Evolutionary conservation across 2,797 vertebrate genomes (phyloP), one percentile per base, ranked within the genome.

Genomic region (Eulemur coronatus): DNA sequence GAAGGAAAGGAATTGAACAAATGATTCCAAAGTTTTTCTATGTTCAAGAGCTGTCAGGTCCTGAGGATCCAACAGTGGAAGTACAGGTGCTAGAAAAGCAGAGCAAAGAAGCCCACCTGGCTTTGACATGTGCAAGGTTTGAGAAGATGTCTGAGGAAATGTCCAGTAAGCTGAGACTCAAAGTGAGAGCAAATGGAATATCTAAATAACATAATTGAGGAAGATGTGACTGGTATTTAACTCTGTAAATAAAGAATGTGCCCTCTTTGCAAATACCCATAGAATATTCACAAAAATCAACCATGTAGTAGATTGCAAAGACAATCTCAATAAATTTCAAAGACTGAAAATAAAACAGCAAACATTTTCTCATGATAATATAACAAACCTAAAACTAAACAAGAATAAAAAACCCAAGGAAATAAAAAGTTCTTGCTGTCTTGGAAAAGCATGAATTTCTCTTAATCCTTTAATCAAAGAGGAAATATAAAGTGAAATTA

Each of bases 301-400:
- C 35, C 69, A 43, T 63, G 28, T 70, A 63, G 11, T 73, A 78
- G 11, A 65, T 30, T 89, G 20, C 46, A 78, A 79, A 93, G 55
- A 80, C 22, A 81, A 69, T 35, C 15, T 94, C 15, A 50, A 69
- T 80, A 90, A 30, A 52, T 80, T 90, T 76, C 1, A 76, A 85
- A 85, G 72, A 55, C 28, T 96, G 26, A 14, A 94, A 88, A 84
- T 69, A 70, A 30, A 75, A 80, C 4, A 89, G 78, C 15, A 93
- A 76, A 76, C 10, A 82, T 81, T 76, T 96, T 96, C 73, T 93
- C 57, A 79, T 90, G 63, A 70, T 84, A 93, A 76, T 82, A 82
- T 33, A 38, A 84, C 22, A 94, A 94, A 89, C 65, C 50, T 91
- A 65, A n/a, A 95, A 91, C 67, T 69, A 80, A 81, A 73, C 24